Base-by-base conservation (phyloP, 2,113 vertebrate genomes). In the Microcebus griseorufus region DNA sequence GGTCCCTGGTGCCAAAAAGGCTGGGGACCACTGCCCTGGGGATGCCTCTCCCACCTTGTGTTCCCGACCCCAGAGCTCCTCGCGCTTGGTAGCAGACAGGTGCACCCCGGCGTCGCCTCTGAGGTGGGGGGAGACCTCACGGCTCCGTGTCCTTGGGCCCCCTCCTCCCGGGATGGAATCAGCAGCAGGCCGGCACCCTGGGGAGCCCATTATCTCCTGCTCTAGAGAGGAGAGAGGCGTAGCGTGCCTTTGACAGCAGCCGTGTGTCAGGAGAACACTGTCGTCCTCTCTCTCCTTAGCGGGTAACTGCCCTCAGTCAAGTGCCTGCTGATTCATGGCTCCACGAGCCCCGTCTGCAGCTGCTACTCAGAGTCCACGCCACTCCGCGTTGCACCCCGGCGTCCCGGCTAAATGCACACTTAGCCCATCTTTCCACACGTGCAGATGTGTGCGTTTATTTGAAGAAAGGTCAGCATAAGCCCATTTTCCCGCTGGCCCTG, bases 301-400 rank as follows among this genome's bases (percentile, higher is more conserved):
- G 18, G 2, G 14, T 14, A 29, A 9, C 65, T 32, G 5, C n/a
- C 67, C 16, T 13, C 1, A 11, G 48, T 37, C 72, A 48, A 53
- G 88, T 37, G 76, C 55, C 25, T 55, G 8, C 87, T 91, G 22
- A 51, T 14, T 29, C 42, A 42, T 42, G 42, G 65, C 27, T 23
- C 11, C 5, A 8, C 0, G 29, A 76, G n/a, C n/a, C 22, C 0
- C 1, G 22, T 16, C 29, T 32, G 32, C 6, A 72, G 62, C 3
- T 18, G 10, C 11, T 9, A 5, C 11, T 2, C 0, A 0, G 42
- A 20, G 14, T 23, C 23, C 4, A 17, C 51, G 51, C 9, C 0
- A 12, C 48, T 16, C 88, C 72, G 39, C 12, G 29, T 23, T 45
- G 88, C 79, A 0, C 13, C 45, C 5, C 17, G 67, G 23, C 53